Percentiles rank a stretch among this genome's conserved stretches.
Evolutionary conservation across 2,888 invertebrate genomes (phyloP).

Genomic region (Andrena fulva): DNA sequence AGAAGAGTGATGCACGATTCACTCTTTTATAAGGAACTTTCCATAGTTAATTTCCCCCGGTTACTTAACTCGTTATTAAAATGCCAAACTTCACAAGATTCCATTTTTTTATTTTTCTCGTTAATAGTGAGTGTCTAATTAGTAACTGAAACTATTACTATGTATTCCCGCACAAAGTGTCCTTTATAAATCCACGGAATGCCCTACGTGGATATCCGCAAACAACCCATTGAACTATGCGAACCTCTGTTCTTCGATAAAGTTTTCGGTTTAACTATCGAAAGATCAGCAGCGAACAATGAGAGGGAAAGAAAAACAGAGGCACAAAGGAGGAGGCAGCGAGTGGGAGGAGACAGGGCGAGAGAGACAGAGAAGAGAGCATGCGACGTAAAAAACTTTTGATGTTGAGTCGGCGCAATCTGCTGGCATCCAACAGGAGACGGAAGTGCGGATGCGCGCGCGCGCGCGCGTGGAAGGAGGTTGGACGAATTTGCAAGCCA

Average conservation of each 20-base stretch:
- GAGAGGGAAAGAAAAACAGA: constrained; percentile 8
- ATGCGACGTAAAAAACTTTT: constrained; percentile 82
- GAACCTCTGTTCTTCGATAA: constrained; percentile 45
- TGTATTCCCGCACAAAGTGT: no score
- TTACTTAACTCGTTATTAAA: no score
- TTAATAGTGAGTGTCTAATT: no score
- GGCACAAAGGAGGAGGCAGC: constrained; percentile 16
- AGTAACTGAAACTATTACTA: no score
- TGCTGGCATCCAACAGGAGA: constrained; percentile 74
- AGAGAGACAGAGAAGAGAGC: constrained; percentile 67
- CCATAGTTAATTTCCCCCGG: no score
- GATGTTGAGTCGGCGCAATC: constrained; percentile 82
- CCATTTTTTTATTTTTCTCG: no score
- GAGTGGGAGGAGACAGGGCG: constrained; percentile 30
- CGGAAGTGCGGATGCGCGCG: constrained; percentile 69
- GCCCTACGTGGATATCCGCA: no score
- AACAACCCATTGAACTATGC: not conserved
- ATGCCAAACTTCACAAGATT: no score
- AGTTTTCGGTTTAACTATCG: constrained; percentile 74
- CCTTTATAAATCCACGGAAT: no score
- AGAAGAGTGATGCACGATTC: no score
- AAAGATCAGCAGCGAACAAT: not conserved
- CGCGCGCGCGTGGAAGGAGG: constrained; percentile 70
- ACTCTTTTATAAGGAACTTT: no score
- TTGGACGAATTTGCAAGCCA: constrained; percentile 86